Conservation (phyloP, 2,888 invertebrate genomes). For the Polydrusus pterygomalis region DNA sequence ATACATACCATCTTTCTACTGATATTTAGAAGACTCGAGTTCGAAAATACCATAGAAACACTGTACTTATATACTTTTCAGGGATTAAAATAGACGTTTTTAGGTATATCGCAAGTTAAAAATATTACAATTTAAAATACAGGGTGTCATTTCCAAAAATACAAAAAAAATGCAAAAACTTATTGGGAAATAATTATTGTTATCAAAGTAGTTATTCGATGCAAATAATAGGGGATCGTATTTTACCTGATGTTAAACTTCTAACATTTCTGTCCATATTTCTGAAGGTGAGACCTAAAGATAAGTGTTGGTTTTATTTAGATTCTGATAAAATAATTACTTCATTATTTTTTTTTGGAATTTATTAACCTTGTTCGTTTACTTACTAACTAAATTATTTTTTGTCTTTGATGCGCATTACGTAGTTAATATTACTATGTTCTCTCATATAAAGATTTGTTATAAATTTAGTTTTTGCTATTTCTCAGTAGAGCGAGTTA, state of each 20-base stretch:
- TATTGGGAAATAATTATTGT: slow-evolving; percentile 18
- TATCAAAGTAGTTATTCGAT: slow-evolving; percentile 1
- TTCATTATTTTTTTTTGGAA: not conserved
- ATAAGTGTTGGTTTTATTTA: slow-evolving; percentile 7
- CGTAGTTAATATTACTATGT: too few relatives aligned
- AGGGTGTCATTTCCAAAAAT: not conserved
- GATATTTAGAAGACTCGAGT: too few relatives aligned
- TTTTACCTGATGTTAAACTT: slow-evolving; percentile 39
- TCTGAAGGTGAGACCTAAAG: slow-evolving; percentile 51
- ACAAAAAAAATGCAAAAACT: slow-evolving; percentile 20
- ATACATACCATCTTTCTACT: too few relatives aligned
- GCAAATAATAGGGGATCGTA: not conserved
- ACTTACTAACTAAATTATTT: too few relatives aligned
- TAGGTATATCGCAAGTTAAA: not conserved
- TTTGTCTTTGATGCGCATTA: too few relatives aligned
- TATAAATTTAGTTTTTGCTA: too few relatives aligned
- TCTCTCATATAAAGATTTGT: too few relatives aligned
- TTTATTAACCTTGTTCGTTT: too few relatives aligned
- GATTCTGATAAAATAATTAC: not conserved
- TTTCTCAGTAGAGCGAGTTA: too few relatives aligned
- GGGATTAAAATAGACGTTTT: not conserved
- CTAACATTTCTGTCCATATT: slow-evolving; percentile 30
- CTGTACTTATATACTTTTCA: too few relatives aligned
- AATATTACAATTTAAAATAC: not conserved
- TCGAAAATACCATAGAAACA: too few relatives aligned